phyloP scores from a whole-genome alignment of 2,797 vertebrate species.

The Crypturellus tataupa region DNA sequence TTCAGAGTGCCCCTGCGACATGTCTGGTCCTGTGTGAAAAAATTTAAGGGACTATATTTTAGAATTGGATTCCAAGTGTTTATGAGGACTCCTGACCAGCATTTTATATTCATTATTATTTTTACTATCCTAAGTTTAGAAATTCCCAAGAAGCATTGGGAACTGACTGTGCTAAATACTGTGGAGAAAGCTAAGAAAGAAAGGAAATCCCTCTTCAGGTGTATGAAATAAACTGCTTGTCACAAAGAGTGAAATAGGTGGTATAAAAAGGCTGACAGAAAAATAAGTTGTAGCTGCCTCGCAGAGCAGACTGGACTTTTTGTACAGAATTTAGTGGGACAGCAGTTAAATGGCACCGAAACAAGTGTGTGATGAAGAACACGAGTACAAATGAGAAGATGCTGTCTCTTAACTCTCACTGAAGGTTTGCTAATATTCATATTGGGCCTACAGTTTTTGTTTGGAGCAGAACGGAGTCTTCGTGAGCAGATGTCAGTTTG shows the following conservation, averaged over 20 bases:
- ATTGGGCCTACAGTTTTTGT: background rate
- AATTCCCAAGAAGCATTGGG: background rate
- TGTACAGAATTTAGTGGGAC: background rate
- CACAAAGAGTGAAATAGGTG: background rate
- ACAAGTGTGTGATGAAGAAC: accelerated
- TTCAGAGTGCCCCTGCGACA: background rate
- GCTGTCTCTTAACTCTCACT: background rate
- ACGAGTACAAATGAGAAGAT: background rate
- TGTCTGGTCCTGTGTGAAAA: conserved; percentile 51
- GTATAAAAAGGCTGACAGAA: background rate
- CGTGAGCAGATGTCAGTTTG: background rate
- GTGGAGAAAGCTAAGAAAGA: background rate
- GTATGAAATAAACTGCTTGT: background rate
- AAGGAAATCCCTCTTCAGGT: background rate
- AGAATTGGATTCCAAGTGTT: background rate
- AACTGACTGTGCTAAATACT: background rate
- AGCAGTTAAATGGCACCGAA: background rate
- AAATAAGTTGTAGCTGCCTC: background rate
- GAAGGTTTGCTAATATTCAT: background rate
- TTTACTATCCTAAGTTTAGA: background rate
- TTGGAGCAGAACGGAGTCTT: background rate
- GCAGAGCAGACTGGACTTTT: background rate
- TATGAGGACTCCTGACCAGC: background rate
- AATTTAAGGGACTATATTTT: background rate
- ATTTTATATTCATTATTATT: background rate